Percentiles rank a stretch among this genome's conserved stretches.
phyloP scores from a whole-genome alignment of 2,113 vertebrate genomes.

The Xiphophorus hellerii region DNA sequence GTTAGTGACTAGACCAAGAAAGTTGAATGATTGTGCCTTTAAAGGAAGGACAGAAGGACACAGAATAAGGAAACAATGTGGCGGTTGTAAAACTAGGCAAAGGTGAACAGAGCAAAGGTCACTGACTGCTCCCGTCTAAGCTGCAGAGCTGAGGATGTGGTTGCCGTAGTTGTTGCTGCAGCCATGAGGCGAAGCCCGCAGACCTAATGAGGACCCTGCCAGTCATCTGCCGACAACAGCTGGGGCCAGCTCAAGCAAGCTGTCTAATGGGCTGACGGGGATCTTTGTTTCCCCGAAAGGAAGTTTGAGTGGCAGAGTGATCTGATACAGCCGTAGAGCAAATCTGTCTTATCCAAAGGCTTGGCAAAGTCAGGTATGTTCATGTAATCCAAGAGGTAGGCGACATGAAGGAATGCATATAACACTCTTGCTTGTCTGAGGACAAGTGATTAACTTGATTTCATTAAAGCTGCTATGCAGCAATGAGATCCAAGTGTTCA shows the following conservation, averaged over 20 bases:
- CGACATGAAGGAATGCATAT: conserved; percentile 27
- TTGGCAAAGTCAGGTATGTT: conserved; percentile 32
- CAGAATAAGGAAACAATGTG: background rate
- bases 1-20: conserved; percentile 9
- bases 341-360: conserved; percentile 48
- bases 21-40: conserved; percentile 1
- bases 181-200: conserved; percentile 41
- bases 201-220: conserved; percentile 54
- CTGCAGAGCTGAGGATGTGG: conserved; percentile 7
- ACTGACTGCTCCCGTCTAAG: conserved; percentile 25
- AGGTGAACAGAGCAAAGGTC: conserved; percentile 39
- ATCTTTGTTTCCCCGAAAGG: conserved; percentile 45
- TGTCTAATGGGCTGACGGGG: conserved; percentile 74
- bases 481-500: conserved; percentile 44
- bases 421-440: conserved; percentile 40
- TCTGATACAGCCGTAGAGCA: conserved; percentile 46
- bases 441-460: conserved; percentile 57
- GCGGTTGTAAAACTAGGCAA: conserved; percentile 16
- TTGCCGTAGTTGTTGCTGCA: conserved; percentile 38
- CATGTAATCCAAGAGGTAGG: conserved; percentile 27
- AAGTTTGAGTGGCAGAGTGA: conserved; percentile 63
- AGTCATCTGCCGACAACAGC: conserved; percentile 65
- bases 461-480: conserved; percentile 63
- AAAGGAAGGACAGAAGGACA: background rate
- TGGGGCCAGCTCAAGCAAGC: conserved; percentile 57